Percentiles rank a stretch among this genome's conserved stretches.
These are phyloP conservation scores for Alviniconcha marisindica DNA, from an alignment of 1,140 invertebrate genomes.

Conservation along the genomic window DNA sequence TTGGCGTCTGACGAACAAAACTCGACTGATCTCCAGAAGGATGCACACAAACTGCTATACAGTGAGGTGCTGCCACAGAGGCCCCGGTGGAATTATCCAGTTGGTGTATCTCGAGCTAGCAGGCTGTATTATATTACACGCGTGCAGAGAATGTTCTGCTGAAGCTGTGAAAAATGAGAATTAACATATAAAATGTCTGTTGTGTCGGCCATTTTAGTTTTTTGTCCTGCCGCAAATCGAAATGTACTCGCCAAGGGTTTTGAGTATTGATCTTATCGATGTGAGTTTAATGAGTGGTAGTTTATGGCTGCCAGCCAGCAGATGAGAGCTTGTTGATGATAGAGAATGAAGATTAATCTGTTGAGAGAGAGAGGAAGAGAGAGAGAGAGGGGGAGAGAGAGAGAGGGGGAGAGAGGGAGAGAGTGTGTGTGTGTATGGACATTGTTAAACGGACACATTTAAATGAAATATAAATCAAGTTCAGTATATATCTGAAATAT, in stretches of 20 bases:
- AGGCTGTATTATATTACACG: too few species aligned
- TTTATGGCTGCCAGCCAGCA: not conserved
- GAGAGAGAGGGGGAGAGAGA: not conserved
- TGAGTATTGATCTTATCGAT: not conserved
- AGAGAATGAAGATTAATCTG: not conserved
- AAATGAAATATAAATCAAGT: too few species aligned
- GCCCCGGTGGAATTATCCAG: too few species aligned
- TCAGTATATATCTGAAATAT: too few species aligned
- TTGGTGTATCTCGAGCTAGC: too few species aligned
- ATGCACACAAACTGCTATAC: not conserved
- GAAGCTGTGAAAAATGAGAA: too few species aligned
- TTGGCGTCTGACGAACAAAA: not conserved
- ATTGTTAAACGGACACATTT: not conserved
- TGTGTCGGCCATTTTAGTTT: too few species aligned
- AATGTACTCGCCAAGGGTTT: not conserved
- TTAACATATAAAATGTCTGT: too few species aligned
- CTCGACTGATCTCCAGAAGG: not conserved
- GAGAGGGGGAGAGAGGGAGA: not conserved
- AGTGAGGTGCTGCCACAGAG: not conserved
- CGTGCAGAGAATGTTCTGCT: too few species aligned
- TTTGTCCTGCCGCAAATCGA: not conserved
- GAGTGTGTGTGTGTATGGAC: too few species aligned
- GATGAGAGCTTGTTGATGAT: not conserved
- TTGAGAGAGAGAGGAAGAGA: not conserved
- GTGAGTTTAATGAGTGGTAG: not conserved